Conservation (phyloP, 1,140 invertebrate species). For the Ganaspis sp. region DNA sequence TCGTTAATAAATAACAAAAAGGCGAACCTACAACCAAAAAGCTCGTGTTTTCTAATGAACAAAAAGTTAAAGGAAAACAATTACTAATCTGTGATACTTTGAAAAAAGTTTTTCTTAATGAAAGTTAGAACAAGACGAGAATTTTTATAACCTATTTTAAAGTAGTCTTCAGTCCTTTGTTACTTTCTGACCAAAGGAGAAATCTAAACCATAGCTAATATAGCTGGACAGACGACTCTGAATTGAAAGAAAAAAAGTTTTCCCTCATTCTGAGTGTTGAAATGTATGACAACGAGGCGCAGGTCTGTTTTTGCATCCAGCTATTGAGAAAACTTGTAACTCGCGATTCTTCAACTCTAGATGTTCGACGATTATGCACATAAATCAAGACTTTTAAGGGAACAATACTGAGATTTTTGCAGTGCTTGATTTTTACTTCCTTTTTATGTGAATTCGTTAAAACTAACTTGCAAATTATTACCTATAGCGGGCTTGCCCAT, state of each 20-base stretch:
- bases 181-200: neutral
- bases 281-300: neutral
- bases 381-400: constrained; percentile 7
- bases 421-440: neutral
- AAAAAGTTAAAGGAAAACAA: no score
- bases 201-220: neutral
- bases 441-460: constrained; percentile 7
- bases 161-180: neutral
- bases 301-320: neutral
- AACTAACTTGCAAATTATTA: constrained; percentile 15
- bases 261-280: neutral
- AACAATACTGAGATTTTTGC: constrained; percentile 19
- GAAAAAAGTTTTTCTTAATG: no score
- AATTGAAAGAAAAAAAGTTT: neutral
- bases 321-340: neutral
- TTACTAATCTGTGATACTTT: no score
- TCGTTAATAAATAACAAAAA: no score
- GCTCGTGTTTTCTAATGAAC: no score
- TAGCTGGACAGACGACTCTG: neutral
- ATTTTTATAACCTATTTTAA: no score
- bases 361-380: constrained; percentile 26
- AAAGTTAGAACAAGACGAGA: no score
- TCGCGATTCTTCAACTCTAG: neutral
- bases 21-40: no score
- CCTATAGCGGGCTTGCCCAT: neutral